These are phyloP conservation scores for Protophormia terraenovae DNA, from an alignment of 2,888 invertebrate genomes.

Conservation along the genomic window DNA sequence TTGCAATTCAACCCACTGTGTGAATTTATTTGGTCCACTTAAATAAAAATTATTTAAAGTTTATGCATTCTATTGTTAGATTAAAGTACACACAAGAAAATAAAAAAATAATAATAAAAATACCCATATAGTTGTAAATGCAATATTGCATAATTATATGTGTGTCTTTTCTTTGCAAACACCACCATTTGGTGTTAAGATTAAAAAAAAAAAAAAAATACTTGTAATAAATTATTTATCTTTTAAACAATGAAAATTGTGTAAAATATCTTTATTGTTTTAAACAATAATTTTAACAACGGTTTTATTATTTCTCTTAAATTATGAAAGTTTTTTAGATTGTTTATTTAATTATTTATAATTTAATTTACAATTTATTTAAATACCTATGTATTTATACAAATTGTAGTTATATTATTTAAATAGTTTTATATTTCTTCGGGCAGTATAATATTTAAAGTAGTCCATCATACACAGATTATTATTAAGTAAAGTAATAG, in stretches of 20 bases:
- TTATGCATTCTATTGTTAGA: slow-evolving; percentile 55
- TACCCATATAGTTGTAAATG: slow-evolving; percentile 14
- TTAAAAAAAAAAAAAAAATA: slow-evolving; percentile 11
- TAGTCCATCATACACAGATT: background rate
- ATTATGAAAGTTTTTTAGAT: background rate
- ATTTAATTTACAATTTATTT: background rate
- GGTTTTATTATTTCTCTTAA: background rate
- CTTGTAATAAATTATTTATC: too few relatives aligned
- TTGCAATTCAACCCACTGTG: slow-evolving; percentile 10
- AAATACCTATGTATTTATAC: too few relatives aligned
- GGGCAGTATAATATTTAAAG: background rate
- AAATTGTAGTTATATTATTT: too few relatives aligned
- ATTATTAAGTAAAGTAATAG: background rate
- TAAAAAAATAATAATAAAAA: too few relatives aligned
- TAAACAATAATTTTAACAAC: slow-evolving; percentile 7
- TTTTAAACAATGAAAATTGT: slow-evolving; percentile 31
- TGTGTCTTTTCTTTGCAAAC: slow-evolving; percentile 11
- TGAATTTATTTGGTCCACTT: slow-evolving; percentile 34
- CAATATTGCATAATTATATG: slow-evolving; percentile 26
- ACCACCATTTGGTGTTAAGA: slow-evolving; percentile 35
- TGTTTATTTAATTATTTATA: slow-evolving; percentile 1
- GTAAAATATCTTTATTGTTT: slow-evolving; percentile 30
- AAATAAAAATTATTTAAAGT: slow-evolving; percentile 1
- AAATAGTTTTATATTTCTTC: background rate
- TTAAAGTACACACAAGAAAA: background rate